A percentile compares a stretch with the other conserved stretches of the same genome.
Evolutionary conservation across 2,888 invertebrate species (phyloP).

Genomic region (Thymelicus acteon): DNA sequence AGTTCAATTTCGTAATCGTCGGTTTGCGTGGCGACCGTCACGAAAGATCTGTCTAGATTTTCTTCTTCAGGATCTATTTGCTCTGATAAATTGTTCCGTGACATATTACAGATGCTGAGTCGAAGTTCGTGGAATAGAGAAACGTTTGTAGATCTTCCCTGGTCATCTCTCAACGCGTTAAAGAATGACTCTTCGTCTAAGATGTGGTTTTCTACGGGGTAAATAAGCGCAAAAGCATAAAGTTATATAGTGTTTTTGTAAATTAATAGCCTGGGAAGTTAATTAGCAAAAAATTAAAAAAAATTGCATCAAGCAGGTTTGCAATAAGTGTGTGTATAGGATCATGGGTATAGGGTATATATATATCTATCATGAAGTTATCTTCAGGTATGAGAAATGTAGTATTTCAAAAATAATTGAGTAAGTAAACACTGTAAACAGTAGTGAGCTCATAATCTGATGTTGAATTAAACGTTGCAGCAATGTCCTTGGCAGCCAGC

Average conservation of each 20-base stretch:
- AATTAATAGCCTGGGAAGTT: too few relatives aligned
- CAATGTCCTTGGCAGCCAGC: slow-evolving; percentile 9
- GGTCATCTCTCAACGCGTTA: slow-evolving; percentile 64
- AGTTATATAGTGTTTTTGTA: too few relatives aligned
- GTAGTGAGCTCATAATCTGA: too few relatives aligned
- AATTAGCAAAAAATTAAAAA: too few relatives aligned
- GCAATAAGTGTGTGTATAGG: too few relatives aligned
- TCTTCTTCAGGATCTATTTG: slow-evolving; percentile 46
- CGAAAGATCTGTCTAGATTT: slow-evolving; percentile 47
- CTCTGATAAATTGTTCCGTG: slow-evolving; percentile 53
- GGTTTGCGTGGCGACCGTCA: slow-evolving; percentile 55
- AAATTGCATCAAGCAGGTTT: too few relatives aligned
- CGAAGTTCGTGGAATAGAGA: slow-evolving; percentile 77
- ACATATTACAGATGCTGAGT: slow-evolving; percentile 66
- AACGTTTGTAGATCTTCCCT: slow-evolving; percentile 69
- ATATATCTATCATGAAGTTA: too few relatives aligned
- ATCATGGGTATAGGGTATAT: too few relatives aligned
- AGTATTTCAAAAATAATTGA: too few relatives aligned
- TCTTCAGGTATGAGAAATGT: too few relatives aligned
- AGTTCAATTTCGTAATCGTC: slow-evolving; percentile 42
- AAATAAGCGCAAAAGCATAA: slow-evolving; percentile 38
- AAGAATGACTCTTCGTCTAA: slow-evolving; percentile 74
- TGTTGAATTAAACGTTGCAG: too few relatives aligned
- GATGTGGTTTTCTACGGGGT: slow-evolving; percentile 65
- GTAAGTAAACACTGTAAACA: too few relatives aligned